Evolutionary conservation across 1,140 invertebrate species (phyloP), one percentile per base, ranked within the genome.

Genomic region (Meteorus sp.): DNA sequence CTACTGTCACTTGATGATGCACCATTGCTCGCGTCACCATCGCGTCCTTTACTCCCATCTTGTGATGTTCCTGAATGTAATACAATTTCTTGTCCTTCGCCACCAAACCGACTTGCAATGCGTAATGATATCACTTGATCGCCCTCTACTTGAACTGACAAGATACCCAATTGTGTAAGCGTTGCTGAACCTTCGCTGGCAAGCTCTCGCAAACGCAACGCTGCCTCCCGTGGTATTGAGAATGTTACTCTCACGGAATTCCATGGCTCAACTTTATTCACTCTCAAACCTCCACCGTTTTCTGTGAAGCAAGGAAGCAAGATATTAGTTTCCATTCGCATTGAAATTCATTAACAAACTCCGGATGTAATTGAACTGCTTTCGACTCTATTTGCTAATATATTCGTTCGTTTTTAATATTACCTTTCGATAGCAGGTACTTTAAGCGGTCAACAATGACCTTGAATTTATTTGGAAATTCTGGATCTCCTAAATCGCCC

Each of bases 231-330:
- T 64, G 95, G 94, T 81, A 98, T 93, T 71, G 93, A 94, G 83
- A 98, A 91, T 79, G 94, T 97, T 75, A 98, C 94, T 80, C 93
- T 88, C 65, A 98, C 95, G 72, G 93, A 95, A 83, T 97, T 96
- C 94, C 94, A 97, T 85, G 95, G 95, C 86, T 98, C 95, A 82
- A 97, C 91, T 85, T 97, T 92, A 64, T 86, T 85, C 56, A 90
- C 83, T 69, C 77, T 79, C 56, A 87, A 71, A 48, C 79, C 77
- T 75, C 85, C 81, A 61, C 82, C 81, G 68, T 77, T 80, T 74
- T 85, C 76, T 75, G 59, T 41, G 67, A 67, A 70, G 56, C 33
- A 60, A 35, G 47, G 44, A 55, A 20, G 37, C 6, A 44, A 5
- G 29, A 44, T 37, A 35, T 35, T 19, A 22, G 4, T 9, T 50